Percentiles rank a stretch among this genome's conserved stretches.
Conservation (phyloP, 2,113 vertebrate genomes). For the Sorex fumeus region DNA sequence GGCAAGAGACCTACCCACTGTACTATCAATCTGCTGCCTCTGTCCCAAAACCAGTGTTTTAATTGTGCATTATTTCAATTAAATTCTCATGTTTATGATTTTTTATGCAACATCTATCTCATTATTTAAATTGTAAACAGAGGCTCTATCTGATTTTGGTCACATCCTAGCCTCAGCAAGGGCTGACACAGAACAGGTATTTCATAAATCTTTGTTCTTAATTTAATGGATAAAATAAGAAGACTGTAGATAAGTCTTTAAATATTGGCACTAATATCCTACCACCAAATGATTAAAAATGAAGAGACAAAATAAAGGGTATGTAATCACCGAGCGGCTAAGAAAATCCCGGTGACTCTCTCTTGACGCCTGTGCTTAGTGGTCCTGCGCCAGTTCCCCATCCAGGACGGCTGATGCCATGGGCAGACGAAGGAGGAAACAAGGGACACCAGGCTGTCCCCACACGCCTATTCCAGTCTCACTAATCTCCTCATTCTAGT, state of each 20-base stretch:
- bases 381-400: too few relatives aligned
- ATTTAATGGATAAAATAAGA: slow-evolving; percentile 12
- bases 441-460: too few relatives aligned
- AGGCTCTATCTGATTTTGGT: background rate
- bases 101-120: slow-evolving; percentile 28
- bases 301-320: background rate
- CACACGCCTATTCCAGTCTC: too few relatives aligned
- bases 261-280: background rate
- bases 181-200: slow-evolving; percentile 6
- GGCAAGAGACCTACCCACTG: too few relatives aligned
- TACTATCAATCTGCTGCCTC: too few relatives aligned
- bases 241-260: slow-evolving; percentile 2
- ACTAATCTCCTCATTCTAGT: too few relatives aligned
- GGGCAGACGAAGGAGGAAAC: too few relatives aligned
- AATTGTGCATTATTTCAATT: too few relatives aligned
- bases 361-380: too few relatives aligned
- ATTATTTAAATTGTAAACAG: background rate
- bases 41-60: too few relatives aligned
- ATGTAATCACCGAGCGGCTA: background rate
- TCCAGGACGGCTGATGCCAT: too few relatives aligned
- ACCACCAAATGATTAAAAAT: slow-evolving; percentile 19
- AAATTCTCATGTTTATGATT: background rate
- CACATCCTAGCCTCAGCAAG: background rate
- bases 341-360: too few relatives aligned
- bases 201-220: slow-evolving; percentile 40